These are phyloP conservation scores for Danaus plexippus DNA, from an alignment of 1,140 invertebrate genomes.

Conservation along the genomic window DNA sequence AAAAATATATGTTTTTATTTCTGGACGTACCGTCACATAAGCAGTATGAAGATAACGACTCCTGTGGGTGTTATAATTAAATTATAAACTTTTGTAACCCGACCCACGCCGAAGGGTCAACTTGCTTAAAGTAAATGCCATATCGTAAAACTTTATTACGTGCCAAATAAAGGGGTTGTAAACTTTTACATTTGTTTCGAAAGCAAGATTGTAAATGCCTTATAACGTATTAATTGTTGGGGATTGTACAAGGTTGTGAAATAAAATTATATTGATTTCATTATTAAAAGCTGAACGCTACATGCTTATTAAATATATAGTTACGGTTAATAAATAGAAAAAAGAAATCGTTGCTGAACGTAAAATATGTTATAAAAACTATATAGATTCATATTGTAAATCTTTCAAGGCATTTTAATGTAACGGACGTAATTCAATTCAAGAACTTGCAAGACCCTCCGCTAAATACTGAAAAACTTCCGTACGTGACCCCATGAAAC, in stretches of 20 bases:
- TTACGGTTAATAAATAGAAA: no score
- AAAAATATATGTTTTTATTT: no score
- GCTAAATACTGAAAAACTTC: slow-evolving; percentile 57
- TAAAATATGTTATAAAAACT: no score
- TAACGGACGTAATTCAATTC: slow-evolving; percentile 37
- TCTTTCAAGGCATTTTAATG: no score
- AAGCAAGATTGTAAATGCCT: slow-evolving; percentile 39
- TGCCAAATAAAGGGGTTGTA: slow-evolving; percentile 66
- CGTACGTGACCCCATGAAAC: slow-evolving; percentile 52
- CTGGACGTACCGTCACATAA: no score
- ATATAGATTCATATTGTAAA: no score
- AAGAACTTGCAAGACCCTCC: slow-evolving; percentile 29
- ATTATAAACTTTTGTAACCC: slow-evolving; percentile 64
- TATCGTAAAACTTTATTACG: slow-evolving; percentile 66
- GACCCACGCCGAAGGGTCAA: slow-evolving; percentile 48
- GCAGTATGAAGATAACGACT: slow-evolving; percentile 35
- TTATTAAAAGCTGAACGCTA: no score
- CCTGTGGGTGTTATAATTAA: slow-evolving; percentile 66
- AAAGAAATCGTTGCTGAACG: no score
- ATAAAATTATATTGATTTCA: no score
- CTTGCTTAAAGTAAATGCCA: slow-evolving; percentile 61
- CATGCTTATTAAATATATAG: no score
- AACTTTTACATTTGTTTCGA: slow-evolving; percentile 47
- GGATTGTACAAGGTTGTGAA: no score
- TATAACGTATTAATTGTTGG: slow-evolving; percentile 30